Base-by-base conservation (phyloP, 1,140 invertebrate genomes). In the Hycleus phaleratus region DNA sequence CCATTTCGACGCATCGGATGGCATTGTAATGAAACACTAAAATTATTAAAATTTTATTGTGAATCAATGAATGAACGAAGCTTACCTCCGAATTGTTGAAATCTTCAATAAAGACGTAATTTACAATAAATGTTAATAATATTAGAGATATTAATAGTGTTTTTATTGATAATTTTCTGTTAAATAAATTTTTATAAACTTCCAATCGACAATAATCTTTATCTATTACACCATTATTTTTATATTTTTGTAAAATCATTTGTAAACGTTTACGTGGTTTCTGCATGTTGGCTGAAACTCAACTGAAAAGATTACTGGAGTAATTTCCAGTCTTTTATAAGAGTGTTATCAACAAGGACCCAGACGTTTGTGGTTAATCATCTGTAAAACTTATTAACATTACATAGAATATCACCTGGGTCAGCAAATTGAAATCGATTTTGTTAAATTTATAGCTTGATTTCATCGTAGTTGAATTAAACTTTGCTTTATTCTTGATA, bases 21-120 rank as follows among this genome's bases (percentile, higher is more conserved):
- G 82, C 66, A 85, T 72, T 26, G 80, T 73, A 2, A 89, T 59
- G 9, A 80, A 71, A 70, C 86, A 88, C 76, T 83, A 71, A 73
- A 10, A 42, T n/a, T 10, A 3, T 4, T 42, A 39, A 39, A 39
- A 7, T 6, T 39, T 7, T 39, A 39, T 10, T 7, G 6, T 7
- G 6, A 39, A 7, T 7, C 10, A 39, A 39, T 10, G 40, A 42
- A 7, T 42, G 4, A n/a, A 4, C 3, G 4, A 42, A 42, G 4
- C 40, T 42, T 42, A 42, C 40, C 40, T 3, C 32, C 4, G 10
- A 42, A n/a, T 42, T 2, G 9, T 42, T 42, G 40, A 7, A n/a
- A 11, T 42, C 9, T n/a, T n/a, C 9, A 42, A 7, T 7, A 42
- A 42, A 42, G 10, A 11, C 9, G 3, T 7, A 42, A 42, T 4